Evolutionary conservation across 1,140 invertebrate genomes (phyloP).

Genomic region (Agrilus planipennis): DNA sequence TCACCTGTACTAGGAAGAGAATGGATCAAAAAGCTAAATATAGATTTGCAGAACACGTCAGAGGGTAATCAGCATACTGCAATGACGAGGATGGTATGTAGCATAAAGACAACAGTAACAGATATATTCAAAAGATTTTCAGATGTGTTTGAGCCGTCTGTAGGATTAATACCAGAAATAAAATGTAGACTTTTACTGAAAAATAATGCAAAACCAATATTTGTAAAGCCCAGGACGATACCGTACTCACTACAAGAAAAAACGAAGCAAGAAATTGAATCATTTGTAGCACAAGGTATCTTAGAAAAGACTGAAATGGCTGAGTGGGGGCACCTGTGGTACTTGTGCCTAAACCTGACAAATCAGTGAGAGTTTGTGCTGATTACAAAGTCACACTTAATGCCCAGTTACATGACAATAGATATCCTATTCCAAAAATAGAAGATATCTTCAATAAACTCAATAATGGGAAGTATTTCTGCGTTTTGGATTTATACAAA

Average conservation of each 20-base stretch:
- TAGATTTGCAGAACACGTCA: too few species aligned
- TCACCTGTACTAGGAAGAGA: too few species aligned
- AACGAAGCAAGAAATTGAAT: conserved; percentile 20
- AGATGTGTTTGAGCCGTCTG: not conserved
- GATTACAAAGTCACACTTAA: conserved; percentile 5
- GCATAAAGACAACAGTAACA: not conserved
- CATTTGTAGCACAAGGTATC: conserved; percentile 17
- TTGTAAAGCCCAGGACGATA: conserved; percentile 7
- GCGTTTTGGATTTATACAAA: conserved; percentile 20
- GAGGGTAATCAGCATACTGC: too few species aligned
- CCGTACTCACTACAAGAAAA: conserved; percentile 12
- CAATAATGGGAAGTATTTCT: conserved; percentile 18
- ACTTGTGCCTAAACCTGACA: not conserved
- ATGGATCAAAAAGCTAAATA: too few species aligned
- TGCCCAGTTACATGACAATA: conserved; percentile 4
- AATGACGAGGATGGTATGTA: too few species aligned
- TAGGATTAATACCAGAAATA: conserved; percentile 2
- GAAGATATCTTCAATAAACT: conserved; percentile 10
- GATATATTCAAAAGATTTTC: not conserved
- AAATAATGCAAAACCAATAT: conserved; percentile 4
- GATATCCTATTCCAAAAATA: conserved; percentile 7
- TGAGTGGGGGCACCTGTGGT: conserved; percentile 19
- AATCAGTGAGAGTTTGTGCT: conserved; percentile 6
- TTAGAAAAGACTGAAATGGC: conserved; percentile 19
- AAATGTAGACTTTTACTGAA: not conserved